phyloP scores from a whole-genome alignment of 2,888 invertebrate genomes.

The Bugulina stolonifera region DNA sequence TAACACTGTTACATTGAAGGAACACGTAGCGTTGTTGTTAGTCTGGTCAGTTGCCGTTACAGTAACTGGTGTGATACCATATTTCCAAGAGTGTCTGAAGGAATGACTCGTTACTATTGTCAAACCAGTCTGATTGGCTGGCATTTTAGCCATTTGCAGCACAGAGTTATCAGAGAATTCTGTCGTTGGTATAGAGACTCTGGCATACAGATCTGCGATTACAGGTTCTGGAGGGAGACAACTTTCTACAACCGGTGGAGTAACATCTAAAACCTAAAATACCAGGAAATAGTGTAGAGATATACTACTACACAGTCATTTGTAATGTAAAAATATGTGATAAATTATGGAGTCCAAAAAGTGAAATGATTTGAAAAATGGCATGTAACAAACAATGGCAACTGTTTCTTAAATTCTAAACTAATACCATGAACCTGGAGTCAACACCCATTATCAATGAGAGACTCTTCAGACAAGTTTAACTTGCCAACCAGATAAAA shows the following conservation, averaged over 20 bases:
- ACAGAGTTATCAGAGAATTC: constrained; percentile 60
- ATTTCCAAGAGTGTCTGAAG: constrained; percentile 33
- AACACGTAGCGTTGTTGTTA: constrained; percentile 61
- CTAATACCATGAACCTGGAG: no score
- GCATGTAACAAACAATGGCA: no score
- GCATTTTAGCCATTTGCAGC: constrained; percentile 39
- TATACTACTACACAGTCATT: no score
- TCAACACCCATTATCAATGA: no score
- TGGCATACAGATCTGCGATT: not conserved
- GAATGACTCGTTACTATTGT: not conserved
- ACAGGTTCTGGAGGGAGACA: constrained; percentile 10
- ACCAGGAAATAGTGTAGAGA: no score
- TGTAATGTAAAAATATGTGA: no score
- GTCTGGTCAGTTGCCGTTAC: constrained; percentile 62
- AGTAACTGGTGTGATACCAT: constrained; percentile 60
- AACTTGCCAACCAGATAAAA: no score
- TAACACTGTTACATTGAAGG: constrained; percentile 59
- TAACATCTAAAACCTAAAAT: constrained; percentile 55
- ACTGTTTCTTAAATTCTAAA: no score
- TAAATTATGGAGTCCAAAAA: no score
- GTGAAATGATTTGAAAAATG: no score
- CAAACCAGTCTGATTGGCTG: constrained; percentile 50
- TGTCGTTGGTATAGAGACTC: constrained; percentile 53
- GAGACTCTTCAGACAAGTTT: no score
- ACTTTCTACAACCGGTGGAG: constrained; percentile 57